phyloP scores from a whole-genome alignment of 2,113 vertebrate genomes.

The Tupaia chinensis region DNA sequence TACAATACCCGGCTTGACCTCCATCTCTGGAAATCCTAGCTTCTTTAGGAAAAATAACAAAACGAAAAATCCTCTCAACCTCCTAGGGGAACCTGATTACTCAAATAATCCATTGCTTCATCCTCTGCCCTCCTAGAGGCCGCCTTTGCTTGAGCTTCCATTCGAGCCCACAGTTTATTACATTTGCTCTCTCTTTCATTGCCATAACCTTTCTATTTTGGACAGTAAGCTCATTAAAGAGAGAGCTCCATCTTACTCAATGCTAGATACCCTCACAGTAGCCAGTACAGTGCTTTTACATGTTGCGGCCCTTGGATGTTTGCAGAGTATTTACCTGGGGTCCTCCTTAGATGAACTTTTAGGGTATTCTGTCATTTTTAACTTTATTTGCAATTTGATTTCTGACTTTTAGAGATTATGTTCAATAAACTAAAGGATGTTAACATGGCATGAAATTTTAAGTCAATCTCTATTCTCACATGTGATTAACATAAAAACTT shows the following conservation, averaged over 20 bases:
- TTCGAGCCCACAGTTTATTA: not conserved
- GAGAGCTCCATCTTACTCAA: not conserved
- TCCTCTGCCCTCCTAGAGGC: not conserved
- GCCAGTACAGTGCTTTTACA: not conserved
- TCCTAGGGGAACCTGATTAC: not conserved
- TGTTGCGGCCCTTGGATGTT: not conserved
- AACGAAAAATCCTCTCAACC: not conserved
- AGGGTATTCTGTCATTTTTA: not conserved
- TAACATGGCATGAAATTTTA: slow-evolving; percentile 50
- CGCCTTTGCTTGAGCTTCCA: not conserved
- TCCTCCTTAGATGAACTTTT: not conserved
- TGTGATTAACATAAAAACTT: slow-evolving; percentile 63
- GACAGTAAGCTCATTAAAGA: not conserved
- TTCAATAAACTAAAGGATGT: slow-evolving; percentile 43
- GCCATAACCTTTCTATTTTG: not conserved
- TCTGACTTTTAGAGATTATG: slow-evolving; percentile 42
- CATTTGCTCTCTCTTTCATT: not conserved
- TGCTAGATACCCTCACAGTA: not conserved
- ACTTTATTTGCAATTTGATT: slow-evolving; percentile 45
- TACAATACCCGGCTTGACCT: not conserved
- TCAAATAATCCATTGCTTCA: slow-evolving; percentile 1
- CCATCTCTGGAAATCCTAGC: not conserved
- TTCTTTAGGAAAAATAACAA: slow-evolving; percentile 43
- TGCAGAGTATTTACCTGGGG: not conserved
- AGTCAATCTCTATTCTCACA: not conserved